Evolutionary conservation across 1,140 invertebrate genomes (phyloP).

Genomic region (Choristoneura fumiferana): DNA sequence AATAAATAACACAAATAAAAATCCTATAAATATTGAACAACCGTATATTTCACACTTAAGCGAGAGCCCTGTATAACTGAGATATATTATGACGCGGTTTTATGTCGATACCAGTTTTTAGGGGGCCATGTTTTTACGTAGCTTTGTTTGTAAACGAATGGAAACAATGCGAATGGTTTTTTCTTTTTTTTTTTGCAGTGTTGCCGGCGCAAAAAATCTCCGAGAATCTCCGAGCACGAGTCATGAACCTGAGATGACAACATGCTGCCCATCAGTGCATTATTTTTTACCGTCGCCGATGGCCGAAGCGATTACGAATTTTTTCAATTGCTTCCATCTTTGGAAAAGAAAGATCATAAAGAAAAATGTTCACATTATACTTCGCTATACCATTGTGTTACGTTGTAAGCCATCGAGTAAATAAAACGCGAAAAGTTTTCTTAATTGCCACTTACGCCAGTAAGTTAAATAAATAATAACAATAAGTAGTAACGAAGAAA

Average conservation of each 20-base stretch:
- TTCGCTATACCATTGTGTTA: background rate
- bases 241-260: conserved; percentile 14
- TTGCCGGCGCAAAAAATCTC: conserved; percentile 8
- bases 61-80: conserved; percentile 49
- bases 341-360: conserved; percentile 1
- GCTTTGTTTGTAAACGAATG: conserved; percentile 69
- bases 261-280: background rate
- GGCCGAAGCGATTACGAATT: conserved; percentile 11
- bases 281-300: conserved; percentile 16
- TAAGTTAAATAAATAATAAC: background rate
- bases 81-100: conserved; percentile 66
- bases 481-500: too few species aligned
- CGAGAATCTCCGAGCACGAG: conserved; percentile 5
- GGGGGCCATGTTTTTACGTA: conserved; percentile 53
- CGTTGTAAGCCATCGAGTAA: background rate
- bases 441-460: too few species aligned
- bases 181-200: conserved; percentile 26
- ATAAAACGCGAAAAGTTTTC: background rate
- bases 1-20: conserved; percentile 74
- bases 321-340: conserved; percentile 4
- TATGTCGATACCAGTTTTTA: conserved; percentile 53
- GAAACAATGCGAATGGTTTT: conserved; percentile 57
- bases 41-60: conserved; percentile 71
- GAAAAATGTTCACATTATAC: conserved; percentile 7
- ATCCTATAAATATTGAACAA: conserved; percentile 71